These are phyloP conservation scores for Bicyclus anynana DNA, from an alignment of 1,140 invertebrate genomes.

Conservation along the genomic window DNA sequence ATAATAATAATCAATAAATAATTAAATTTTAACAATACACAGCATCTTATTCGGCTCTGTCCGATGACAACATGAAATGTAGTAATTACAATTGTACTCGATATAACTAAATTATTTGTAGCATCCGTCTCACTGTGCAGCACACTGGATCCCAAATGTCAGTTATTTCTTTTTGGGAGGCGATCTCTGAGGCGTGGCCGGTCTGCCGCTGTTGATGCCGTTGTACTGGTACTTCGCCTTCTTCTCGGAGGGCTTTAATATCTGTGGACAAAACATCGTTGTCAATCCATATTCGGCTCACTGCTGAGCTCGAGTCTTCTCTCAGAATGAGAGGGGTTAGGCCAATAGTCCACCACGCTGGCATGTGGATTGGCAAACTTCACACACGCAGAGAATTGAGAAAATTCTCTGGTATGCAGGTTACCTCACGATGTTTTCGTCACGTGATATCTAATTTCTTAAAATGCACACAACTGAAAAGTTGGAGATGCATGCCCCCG, in stretches of 20 bases:
- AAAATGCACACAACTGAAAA: too few relatives aligned
- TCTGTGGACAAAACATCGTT: conserved; percentile 79
- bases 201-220: conserved; percentile 88
- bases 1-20: conserved; percentile 67
- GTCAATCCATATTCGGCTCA: too few relatives aligned
- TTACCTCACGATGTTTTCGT: too few relatives aligned
- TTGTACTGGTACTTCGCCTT: conserved; percentile 99
- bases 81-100: conserved; percentile 65
- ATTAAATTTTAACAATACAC: conserved; percentile 49
- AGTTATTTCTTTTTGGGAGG: conserved; percentile 90
- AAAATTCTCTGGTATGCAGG: too few relatives aligned
- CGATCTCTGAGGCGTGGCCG: conserved; percentile 92
- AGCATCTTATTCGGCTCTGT: conserved; percentile 60
- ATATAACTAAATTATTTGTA: conserved; percentile 74
- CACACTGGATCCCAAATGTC: conserved; percentile 67
- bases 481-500: too few relatives aligned
- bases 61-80: conserved; percentile 57
- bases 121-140: conserved; percentile 72
- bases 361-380: too few relatives aligned
- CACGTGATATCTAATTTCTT: too few relatives aligned
- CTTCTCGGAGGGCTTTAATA: conserved; percentile 99
- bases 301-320: too few relatives aligned
- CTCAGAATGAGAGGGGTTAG: too few relatives aligned
- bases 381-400: too few relatives aligned
- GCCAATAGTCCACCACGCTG: too few relatives aligned